phyloP scores from a whole-genome alignment of 2,888 invertebrate species.

The Junonia oenone region DNA sequence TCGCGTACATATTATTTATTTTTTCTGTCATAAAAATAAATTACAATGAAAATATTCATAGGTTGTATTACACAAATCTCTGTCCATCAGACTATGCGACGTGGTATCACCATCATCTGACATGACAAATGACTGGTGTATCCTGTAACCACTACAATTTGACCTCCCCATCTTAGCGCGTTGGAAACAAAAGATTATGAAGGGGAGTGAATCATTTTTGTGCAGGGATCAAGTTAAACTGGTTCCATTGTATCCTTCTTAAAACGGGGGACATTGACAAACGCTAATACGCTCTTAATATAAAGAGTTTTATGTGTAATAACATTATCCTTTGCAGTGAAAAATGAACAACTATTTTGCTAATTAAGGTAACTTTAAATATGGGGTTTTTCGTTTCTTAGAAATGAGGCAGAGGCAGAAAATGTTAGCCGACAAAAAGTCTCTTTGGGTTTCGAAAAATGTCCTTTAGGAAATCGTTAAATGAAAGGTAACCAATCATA shows the following conservation, averaged over 20 bases:
- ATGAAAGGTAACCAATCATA: too few species aligned
- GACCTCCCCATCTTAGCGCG: slow-evolving; percentile 32
- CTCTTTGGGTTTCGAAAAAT: too few species aligned
- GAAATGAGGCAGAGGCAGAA: too few species aligned
- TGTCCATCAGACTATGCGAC: slow-evolving; percentile 61
- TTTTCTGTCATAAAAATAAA: slow-evolving; percentile 22
- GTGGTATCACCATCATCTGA: slow-evolving; percentile 64
- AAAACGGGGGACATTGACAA: slow-evolving; percentile 56
- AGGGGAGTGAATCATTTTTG: slow-evolving; percentile 10
- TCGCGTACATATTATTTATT: not conserved
- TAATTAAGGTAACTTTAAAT: too few species aligned
- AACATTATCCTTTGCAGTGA: slow-evolving; percentile 7
- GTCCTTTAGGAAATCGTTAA: too few species aligned
- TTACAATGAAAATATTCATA: slow-evolving; percentile 57
- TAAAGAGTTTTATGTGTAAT: slow-evolving; percentile 23
- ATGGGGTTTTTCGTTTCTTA: too few species aligned
- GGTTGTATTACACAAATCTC: slow-evolving; percentile 62
- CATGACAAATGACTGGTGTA: slow-evolving; percentile 66
- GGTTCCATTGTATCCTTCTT: slow-evolving; percentile 46
- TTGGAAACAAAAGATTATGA: slow-evolving; percentile 9
- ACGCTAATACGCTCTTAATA: slow-evolving; percentile 31
- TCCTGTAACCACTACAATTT: slow-evolving; percentile 38
- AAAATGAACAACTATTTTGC: not conserved
- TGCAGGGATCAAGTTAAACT: slow-evolving; percentile 35
- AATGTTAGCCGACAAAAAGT: too few species aligned